Evolutionary conservation across 1,140 invertebrate genomes (phyloP).

Genomic region (Pseudobourletiella spinata): DNA sequence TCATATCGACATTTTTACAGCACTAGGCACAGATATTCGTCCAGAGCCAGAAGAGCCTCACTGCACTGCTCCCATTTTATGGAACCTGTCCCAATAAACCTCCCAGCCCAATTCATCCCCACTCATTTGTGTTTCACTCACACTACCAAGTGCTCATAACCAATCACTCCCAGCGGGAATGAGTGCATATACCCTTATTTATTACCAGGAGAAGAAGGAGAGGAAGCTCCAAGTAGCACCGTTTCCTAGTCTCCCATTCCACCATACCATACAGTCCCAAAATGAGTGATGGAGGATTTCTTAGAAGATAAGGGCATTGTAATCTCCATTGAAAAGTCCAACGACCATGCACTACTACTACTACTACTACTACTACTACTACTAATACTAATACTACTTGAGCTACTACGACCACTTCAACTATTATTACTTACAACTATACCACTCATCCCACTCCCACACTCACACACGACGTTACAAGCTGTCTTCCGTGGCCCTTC

Average conservation of each 20-base stretch:
- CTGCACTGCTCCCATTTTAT: not conserved
- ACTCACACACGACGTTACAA: no score
- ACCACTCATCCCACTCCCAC: no score
- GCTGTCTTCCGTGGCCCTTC: no score
- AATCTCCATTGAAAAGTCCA: not conserved
- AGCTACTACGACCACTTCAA: no score
- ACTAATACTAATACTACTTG: not conserved
- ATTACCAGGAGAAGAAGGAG: not conserved
- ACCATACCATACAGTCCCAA: no score
- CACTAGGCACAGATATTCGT: no score
- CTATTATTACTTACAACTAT: no score
- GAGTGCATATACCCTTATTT: constrained; percentile 1
- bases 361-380: not conserved
- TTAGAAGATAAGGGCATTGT: not conserved
- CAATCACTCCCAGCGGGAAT: not conserved
- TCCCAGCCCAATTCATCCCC: not conserved
- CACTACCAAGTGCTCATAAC: constrained; percentile 4
- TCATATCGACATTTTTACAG: constrained; percentile 13
- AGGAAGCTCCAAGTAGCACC: not conserved
- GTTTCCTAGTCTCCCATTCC: no score
- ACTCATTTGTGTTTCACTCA: constrained; percentile 4
- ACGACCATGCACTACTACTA: not conserved
- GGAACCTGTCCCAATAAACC: constrained; percentile 5
- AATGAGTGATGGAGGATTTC: not conserved
- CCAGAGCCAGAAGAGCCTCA: no score